Conservation (phyloP, 92 coral and sea anemone genomes). For the Phenganax subtilis region DNA sequence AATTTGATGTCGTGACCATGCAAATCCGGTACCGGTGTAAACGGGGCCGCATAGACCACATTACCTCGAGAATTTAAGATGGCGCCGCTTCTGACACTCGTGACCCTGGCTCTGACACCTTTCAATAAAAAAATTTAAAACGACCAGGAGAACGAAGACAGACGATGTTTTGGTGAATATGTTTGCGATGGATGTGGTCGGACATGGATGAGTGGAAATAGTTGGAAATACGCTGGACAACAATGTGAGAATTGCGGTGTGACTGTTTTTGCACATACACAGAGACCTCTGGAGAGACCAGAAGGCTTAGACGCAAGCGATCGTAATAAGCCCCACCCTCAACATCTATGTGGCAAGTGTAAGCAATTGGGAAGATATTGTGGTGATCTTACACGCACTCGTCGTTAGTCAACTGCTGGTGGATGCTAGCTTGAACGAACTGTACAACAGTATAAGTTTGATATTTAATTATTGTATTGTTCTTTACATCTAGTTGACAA, state of each 20-base stretch:
- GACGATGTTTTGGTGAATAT: constrained; percentile 77
- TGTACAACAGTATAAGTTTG: background rate
- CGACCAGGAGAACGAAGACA: constrained; percentile 56
- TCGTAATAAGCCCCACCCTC: constrained; percentile 51
- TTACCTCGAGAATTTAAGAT: too few species aligned
- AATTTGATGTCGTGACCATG: too few species aligned
- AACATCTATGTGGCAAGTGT: constrained; percentile 72
- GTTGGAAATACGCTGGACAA: constrained; percentile 73
- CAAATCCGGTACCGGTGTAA: too few species aligned
- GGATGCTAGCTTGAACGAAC: background rate
- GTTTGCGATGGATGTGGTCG: constrained; percentile 61
- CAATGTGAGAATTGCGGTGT: constrained; percentile 54
- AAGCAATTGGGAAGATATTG: constrained; percentile 62
- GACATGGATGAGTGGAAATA: constrained; percentile 71
- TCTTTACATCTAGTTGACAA: too few species aligned
- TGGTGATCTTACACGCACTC: constrained; percentile 24
- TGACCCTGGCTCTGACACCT: background rate
- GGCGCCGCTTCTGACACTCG: too few species aligned
- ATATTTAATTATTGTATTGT: background rate
- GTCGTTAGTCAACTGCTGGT: background rate
- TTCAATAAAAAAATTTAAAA: constrained; percentile 39
- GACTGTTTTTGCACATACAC: constrained; percentile 63
- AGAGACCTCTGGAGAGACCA: constrained; percentile 66
- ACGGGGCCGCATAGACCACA: too few species aligned
- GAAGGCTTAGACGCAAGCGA: constrained; percentile 66